These are phyloP conservation scores for Lycaon pictus DNA, from an alignment of 2,113 vertebrate species.

Conservation along the genomic window DNA sequence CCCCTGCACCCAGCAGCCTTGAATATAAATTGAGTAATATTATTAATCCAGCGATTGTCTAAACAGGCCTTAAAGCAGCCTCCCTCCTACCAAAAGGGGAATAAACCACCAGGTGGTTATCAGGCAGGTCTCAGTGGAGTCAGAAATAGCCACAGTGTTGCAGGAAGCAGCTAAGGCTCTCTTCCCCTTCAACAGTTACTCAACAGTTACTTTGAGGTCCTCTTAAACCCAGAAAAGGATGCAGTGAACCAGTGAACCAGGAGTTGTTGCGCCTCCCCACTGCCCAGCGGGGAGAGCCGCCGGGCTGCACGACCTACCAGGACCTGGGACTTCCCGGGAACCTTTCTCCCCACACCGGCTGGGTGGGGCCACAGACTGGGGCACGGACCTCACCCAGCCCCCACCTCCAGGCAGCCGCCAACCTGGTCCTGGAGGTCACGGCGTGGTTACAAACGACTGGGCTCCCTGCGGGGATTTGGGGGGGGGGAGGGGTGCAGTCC, in stretches of 20 bases:
- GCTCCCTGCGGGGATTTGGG: too few species aligned
- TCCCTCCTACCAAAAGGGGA: not conserved
- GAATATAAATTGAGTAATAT: conserved; percentile 50
- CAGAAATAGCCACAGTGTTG: conserved; percentile 77
- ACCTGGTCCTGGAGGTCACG: not conserved
- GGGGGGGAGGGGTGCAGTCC: not conserved
- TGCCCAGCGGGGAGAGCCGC: not conserved
- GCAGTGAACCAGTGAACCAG: conserved; percentile 62
- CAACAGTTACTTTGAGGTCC: conserved; percentile 76
- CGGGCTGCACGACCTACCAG: not conserved
- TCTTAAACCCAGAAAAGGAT: conserved; percentile 43
- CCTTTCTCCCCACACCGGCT: not conserved
- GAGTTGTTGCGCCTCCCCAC: not conserved
- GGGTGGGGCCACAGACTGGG: conserved; percentile 59
- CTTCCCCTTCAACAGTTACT: conserved; percentile 75
- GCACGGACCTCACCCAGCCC: not conserved
- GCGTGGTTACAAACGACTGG: not conserved
- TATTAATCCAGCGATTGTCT: conserved; percentile 58
- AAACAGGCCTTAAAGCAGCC: conserved; percentile 11
- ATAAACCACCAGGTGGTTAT: not conserved
- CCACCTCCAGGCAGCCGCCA: not conserved
- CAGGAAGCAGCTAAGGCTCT: conserved; percentile 78
- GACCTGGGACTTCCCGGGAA: conserved; percentile 55
- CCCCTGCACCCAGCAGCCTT: conserved; percentile 32
- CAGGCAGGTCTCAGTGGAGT: not conserved